A percentile compares a stretch with the other conserved stretches of the same genome.
phyloP scores from a whole-genome alignment of 2,113 vertebrate genomes.

The Rhabdornis inornatus region DNA sequence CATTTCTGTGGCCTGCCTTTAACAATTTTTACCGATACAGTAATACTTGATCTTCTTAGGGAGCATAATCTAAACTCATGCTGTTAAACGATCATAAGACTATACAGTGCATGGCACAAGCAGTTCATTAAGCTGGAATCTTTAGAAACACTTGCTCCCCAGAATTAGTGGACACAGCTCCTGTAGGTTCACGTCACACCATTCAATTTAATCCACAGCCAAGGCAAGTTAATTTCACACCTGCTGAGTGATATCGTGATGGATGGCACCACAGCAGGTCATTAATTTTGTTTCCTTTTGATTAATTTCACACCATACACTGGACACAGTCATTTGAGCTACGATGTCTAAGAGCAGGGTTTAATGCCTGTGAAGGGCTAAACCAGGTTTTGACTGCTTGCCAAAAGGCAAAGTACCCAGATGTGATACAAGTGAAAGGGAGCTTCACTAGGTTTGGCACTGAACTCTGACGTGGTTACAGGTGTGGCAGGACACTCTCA shows the following conservation, averaged over 20 bases:
- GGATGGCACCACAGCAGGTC: constrained; percentile 54
- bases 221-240: constrained; percentile 64
- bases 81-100: constrained; percentile 32
- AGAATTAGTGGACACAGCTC: constrained; percentile 10
- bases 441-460: neutral
- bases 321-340: constrained; percentile 49
- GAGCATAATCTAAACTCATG: constrained; percentile 40
- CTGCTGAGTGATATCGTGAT: constrained; percentile 53
- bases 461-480: neutral
- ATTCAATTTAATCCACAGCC: constrained; percentile 45
- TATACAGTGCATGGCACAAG: constrained; percentile 1
- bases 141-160: constrained; percentile 17
- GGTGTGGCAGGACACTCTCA: neutral
- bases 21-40: constrained; percentile 55
- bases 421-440: constrained; percentile 29
- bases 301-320: constrained; percentile 70
- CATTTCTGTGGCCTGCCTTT: constrained; percentile 22
- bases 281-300: constrained; percentile 69
- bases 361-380: constrained; percentile 47
- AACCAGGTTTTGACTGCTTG: constrained; percentile 15
- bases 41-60: constrained; percentile 59
- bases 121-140: constrained; percentile 48
- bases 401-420: constrained; percentile 35
- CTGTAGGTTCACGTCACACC: constrained; percentile 25
- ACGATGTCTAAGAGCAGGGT: neutral